Conservation (phyloP, 1,140 invertebrate species). For the Cyclargus thomasi region DNA sequence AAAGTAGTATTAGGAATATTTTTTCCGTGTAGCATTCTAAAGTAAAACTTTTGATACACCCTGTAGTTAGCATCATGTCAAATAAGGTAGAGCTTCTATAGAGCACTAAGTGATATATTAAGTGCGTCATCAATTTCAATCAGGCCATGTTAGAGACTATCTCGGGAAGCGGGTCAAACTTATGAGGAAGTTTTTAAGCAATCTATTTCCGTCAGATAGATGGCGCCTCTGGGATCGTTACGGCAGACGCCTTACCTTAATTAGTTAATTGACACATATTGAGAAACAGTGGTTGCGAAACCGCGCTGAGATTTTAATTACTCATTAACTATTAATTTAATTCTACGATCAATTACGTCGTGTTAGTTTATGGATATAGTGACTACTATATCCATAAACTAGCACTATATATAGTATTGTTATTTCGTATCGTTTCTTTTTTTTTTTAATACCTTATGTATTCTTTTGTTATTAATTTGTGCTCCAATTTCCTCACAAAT, state of each 20-base stretch:
- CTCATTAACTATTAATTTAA: background rate
- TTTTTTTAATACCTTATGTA: too few species aligned
- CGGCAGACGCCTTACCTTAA: constrained; percentile 17
- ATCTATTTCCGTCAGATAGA: constrained; percentile 20
- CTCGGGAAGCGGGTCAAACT: constrained; percentile 2
- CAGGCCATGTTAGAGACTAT: background rate
- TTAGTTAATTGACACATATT: constrained; percentile 18
- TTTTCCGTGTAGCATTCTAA: too few species aligned
- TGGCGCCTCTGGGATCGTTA: constrained; percentile 25
- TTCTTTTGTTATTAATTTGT: too few species aligned
- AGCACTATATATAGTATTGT: too few species aligned
- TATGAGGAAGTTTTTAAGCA: constrained; percentile 15
- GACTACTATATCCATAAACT: too few species aligned
- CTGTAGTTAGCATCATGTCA: background rate
- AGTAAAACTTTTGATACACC: too few species aligned
- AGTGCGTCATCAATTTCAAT: constrained; percentile 14
- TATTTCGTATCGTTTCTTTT: too few species aligned
- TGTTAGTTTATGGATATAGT: too few species aligned
- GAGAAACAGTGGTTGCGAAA: background rate
- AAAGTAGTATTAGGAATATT: too few species aligned
- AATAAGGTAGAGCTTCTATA: background rate
- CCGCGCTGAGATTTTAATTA: background rate
- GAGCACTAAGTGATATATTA: background rate
- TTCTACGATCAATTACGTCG: background rate
- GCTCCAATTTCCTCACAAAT: too few species aligned